Evolutionary conservation across 2,888 invertebrate genomes (phyloP), one percentile per base, ranked within the genome.

Genomic region (Melinaea menophilus): DNA sequence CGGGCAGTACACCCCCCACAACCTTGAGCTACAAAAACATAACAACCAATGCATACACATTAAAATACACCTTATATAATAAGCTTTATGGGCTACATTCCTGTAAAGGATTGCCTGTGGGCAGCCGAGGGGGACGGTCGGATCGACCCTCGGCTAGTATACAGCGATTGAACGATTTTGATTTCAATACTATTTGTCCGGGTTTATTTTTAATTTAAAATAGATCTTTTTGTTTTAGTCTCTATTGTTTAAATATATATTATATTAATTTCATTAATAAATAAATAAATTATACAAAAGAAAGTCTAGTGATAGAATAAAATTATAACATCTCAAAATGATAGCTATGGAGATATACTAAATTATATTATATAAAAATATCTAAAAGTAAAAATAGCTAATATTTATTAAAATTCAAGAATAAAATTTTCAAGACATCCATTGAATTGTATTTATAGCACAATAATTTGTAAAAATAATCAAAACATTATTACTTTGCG

Each of bases 1-100:
- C 89, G 89, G 89, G 89, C 90, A 90, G 89, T 87, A 79, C 88
- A 84, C 88, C 90, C 88, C 82, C 78, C 82, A 80, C 80, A 80
- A 80, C 81, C 77, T 74, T 69, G 70, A 70, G 72, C 72, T 78
- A 73, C 81, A 84, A 88, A 84, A 88, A 86, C 86, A 84, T 78
- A 87, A 79, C 80, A 71, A 67, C 79, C 77, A 51, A 41, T n/a
- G 55, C 41, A 54, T 12, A 34, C 71, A 73, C 56, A 7, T 63
- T 2, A 80, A 79, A 77, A 54, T 68, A 70, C 65, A 78, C 81
- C 73, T 61, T 83, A 79, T 0, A 0, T 0, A 5, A 0, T 2
- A 1, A 0, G 0, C 0, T 55, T 51, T 75, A 75, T 54, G 64
- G 74, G 70, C 35, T 55, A 65, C 47, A 64, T 70, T 79, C 2